Conservation (phyloP, 2,797 vertebrate species). For the Galago senegalensis region DNA sequence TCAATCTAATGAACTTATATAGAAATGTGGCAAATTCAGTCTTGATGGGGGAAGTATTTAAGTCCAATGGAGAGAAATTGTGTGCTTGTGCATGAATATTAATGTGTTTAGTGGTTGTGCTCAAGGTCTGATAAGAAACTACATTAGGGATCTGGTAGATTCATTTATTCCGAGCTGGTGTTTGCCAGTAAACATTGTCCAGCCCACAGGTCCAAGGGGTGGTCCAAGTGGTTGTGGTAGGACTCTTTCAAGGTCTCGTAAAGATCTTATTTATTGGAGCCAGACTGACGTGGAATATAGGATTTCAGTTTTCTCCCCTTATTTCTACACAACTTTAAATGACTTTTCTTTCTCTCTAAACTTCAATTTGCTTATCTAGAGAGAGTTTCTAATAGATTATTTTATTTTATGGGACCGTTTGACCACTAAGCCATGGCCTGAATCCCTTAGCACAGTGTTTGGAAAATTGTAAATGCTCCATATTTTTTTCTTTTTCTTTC, state of each 20-base stretch:
- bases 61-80: neutral
- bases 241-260: neutral
- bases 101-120: neutral
- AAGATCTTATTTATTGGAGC: neutral
- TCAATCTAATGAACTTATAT: neutral
- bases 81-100: neutral
- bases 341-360: conserved; percentile 26
- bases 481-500: conserved; percentile 28
- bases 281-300: neutral
- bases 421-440: neutral
- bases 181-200: neutral
- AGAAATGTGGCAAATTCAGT: neutral
- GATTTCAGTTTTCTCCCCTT: neutral
- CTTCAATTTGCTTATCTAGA: conserved; percentile 18
- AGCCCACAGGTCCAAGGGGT: neutral
- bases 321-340: neutral
- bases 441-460: neutral
- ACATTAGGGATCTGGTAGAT: neutral
- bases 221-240: neutral
- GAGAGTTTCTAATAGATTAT: conserved; percentile 14
- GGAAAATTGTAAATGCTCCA: neutral
- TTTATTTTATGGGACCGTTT: neutral
- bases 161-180: neutral
- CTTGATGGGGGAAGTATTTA: neutral
- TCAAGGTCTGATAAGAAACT: neutral